Evolutionary conservation across 2,888 invertebrate genomes (phyloP), one percentile per base, ranked within the genome.

Genomic region (Hirtodrosophila cameraria): DNA sequence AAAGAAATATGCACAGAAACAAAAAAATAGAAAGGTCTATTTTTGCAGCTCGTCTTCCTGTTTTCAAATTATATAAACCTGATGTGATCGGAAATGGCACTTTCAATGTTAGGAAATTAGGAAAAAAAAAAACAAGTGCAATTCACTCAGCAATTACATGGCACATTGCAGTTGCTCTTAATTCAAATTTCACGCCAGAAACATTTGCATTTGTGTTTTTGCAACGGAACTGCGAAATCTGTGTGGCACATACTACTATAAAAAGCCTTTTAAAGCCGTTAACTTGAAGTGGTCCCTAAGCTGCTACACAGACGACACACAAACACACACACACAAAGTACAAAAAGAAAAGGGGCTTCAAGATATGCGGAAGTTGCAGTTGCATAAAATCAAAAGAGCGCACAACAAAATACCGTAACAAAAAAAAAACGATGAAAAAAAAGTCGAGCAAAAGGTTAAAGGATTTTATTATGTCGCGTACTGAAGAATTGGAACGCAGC

Each of bases 361-460:
- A 71, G 49, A 73, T 64, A 75, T 72, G 77, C 77, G 77, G 77
- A 77, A 77, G 77, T 75, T 63, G 63, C 71, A 71, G 55, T 65
- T 52, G 61, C 65, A 64, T 38, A 25, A 35, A 48, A 35, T 52
- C 39, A 54, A 57, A 67, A 62, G 48, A 59, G 42, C 18, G 23
- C 36, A 13, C 30, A 31, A 46, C 41, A 48, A 46, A 27, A 50
- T 36, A 5, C 27, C 13, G 12, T 13, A 39, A 13, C 11, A 13
- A 31, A 30, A 43, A 18, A 23, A 20, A n/a, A 54, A 36, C 27
- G 13, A 31, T n/a, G 25, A 11, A 36, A 20, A 42, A 52, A 59
- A 77, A 54, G 43, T 66, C 67, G 68, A 66, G 75, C 71, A 77
- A 77, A 66, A 75, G 78, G 77, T 77, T 77, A 77, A 77, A 72